Evolutionary conservation across 1,140 invertebrate genomes (phyloP).

Genomic region (Ceratina calcarata): DNA sequence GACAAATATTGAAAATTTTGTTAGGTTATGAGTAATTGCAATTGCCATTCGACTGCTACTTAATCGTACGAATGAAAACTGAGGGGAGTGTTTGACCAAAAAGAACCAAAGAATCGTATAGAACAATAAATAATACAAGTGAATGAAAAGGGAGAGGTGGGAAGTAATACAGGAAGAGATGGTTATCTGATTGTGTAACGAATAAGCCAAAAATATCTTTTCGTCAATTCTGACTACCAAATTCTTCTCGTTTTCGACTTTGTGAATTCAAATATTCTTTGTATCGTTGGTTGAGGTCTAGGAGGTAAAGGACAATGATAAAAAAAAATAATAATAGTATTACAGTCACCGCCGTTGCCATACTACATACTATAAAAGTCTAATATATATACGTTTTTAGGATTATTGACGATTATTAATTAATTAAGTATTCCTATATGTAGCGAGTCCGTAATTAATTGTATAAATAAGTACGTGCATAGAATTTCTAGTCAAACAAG

Average conservation of each 20-base stretch:
- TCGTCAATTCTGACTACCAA: background rate
- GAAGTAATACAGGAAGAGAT: background rate
- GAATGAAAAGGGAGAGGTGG: conserved; percentile 2
- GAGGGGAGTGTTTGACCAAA: conserved; percentile 38
- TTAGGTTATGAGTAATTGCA: conserved; percentile 16
- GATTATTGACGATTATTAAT: conserved; percentile 41
- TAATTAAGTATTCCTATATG: conserved; percentile 43
- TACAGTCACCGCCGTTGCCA: conserved; percentile 52
- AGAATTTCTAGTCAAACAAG: conserved; percentile 48
- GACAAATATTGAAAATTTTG: too few species aligned
- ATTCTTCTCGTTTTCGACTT: conserved; percentile 11
- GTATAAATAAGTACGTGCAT: conserved; percentile 47
- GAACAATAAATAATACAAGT: conserved; percentile 39
- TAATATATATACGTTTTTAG: conserved; percentile 42
- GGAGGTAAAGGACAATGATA: conserved; percentile 16
- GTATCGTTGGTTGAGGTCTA: conserved; percentile 37
- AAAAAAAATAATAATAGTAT: conserved; percentile 29
- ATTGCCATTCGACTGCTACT: conserved; percentile 17
- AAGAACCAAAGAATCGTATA: conserved; percentile 46
- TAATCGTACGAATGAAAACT: conserved; percentile 16
- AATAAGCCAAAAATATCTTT: background rate
- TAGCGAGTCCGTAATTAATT: conserved; percentile 37
- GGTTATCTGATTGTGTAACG: background rate
- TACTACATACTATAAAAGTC: conserved; percentile 54
- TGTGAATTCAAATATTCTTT: conserved; percentile 34